Base-by-base conservation (phyloP, 2,888 invertebrate species). In the Cheilosia variabilis region DNA sequence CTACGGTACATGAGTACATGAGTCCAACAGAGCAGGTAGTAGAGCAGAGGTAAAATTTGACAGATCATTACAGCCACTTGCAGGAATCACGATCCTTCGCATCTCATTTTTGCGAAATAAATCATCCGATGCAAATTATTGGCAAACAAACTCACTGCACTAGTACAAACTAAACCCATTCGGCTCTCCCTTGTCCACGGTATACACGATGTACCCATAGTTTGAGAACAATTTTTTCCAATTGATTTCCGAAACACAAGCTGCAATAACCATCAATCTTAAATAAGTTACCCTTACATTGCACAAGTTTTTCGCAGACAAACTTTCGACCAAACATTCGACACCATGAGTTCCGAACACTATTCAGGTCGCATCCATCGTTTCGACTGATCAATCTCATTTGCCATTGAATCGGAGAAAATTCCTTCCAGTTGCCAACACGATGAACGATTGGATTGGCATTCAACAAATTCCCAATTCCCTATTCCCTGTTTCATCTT, bases 381-480 rank as follows among this genome's bases (percentile, higher is more conserved):
- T 37, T 37, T 69, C 47, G 45, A 80, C 65, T 84, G 75, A 80
- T 84, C 83, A 79, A 79, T 84, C 84, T 84, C 69, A 72, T 83
- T 82, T 82, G 82, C 60, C 72, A 75, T 34, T 69, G 75, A 84
- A 79, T 83, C 78, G 72, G 31, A 72, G 58, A 47, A 80, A 58
- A 45, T 71, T 80, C 60, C 65, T 84, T 79, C 69, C 53, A 69
- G 68, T 75, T 84, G 75, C 80, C 69, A 84, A 76, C 65, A 34
- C 63, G 58, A 80, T 75, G 84, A 86, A 80, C 57, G 81, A 80
- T 76, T 86, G 81, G 81, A 80, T 76, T 86, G 81, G 62, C 72
- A 68, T 71, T 60, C 72, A 62, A 81, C 76, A 63, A 62, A 81
- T 81, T 72, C 76, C 75, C 86, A 62, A 68, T 55, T 62, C 68